Evolutionary conservation across 2,888 invertebrate genomes (phyloP), one percentile per base, ranked within the genome.

Genomic region (Ditula angustiorana): DNA sequence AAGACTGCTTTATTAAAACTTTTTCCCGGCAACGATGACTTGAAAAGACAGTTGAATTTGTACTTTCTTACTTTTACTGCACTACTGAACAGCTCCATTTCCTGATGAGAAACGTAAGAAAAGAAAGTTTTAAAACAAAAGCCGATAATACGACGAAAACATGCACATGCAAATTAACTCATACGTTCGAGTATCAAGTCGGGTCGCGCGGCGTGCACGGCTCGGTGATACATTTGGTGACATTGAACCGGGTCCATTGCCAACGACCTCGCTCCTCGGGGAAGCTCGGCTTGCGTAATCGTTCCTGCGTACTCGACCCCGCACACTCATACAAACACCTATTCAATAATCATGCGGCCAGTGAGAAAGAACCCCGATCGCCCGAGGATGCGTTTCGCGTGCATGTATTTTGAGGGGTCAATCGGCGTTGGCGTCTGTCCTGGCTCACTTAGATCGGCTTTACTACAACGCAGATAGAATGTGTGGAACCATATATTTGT

Each of bases 221-320:
- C 80, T 77, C 83, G 85, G 90, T 90, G 92, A 92, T 91, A 92
- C 91, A 92, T 92, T 92, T 92, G 92, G 92, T 92, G 92, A 92
- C 92, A 92, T 92, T 92, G 92, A 92, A 92, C 92, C 73, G 90
- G 78, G 88, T 87, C 92, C 92, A 92, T 92, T 92, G 92, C 91
- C 92, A 92, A 92, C 90, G 92, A 92, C 92, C 92, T 92, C 91
- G 78, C 83, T 90, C 86, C 88, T 90, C 87, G 86, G 90, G 89
- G 88, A 90, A 90, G 89, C 87, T 83, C 85, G 80, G 84, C 91
- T 92, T 91, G 92, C 92, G 92, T 92, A 91, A 91, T 90, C 88
- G 87, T 76, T 88, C 86, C 88, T 87, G 88, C 86, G 86, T 87
- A 85, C 83, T 71, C 77, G 76, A 79, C 77, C 76, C 78, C 79